phyloP scores from a whole-genome alignment of 1,140 invertebrate genomes.

The Drosophila parvula region DNA sequence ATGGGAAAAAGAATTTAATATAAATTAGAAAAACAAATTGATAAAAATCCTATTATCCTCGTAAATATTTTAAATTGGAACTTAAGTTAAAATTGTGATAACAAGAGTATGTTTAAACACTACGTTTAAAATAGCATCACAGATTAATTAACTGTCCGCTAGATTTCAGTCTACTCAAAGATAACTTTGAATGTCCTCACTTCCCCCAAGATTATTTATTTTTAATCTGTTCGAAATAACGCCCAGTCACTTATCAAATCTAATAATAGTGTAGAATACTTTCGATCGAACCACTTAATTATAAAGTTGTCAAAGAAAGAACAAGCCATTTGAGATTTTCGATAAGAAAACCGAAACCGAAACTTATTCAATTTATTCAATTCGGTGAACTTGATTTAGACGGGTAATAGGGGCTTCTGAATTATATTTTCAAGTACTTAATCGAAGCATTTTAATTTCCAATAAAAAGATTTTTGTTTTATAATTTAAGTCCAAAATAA shows the following conservation, averaged over 20 bases:
- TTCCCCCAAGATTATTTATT: slow-evolving; percentile 18
- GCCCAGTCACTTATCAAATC: slow-evolving; percentile 29
- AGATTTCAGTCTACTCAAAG: slow-evolving; percentile 12
- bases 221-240: background rate
- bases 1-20: background rate
- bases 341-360: slow-evolving; percentile 1
- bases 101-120: background rate
- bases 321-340: background rate
- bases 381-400: no score
- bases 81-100: background rate
- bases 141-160: background rate
- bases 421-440: no score
- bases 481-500: no score
- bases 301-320: slow-evolving; percentile 15
- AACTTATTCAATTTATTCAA: background rate
- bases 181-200: slow-evolving; percentile 4
- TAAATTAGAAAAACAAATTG: background rate
- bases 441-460: no score
- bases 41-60: no score
- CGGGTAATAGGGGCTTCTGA: no score
- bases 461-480: no score
- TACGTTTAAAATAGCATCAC: background rate
- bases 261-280: slow-evolving; percentile 2
- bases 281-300: slow-evolving; percentile 23
- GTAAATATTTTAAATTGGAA: background rate